These are phyloP conservation scores for Griposia aprilina DNA, from an alignment of 2,888 invertebrate genomes.

Conservation along the genomic window DNA sequence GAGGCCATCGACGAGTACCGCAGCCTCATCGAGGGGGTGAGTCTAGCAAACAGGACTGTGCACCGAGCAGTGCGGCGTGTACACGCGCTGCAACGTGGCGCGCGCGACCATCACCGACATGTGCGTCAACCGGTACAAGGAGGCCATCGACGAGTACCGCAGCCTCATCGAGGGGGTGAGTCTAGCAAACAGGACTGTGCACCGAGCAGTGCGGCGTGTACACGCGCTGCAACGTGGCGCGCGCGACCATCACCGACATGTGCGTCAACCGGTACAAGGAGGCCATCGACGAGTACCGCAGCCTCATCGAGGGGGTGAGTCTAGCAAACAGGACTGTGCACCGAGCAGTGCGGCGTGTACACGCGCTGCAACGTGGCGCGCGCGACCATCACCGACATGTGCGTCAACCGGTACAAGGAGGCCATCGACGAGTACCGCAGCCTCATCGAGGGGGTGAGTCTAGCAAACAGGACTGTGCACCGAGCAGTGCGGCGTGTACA, in stretches of 20 bases:
- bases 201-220: constrained; percentile 96
- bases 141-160: constrained; percentile 96
- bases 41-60: constrained; percentile 91
- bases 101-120: constrained; percentile 97
- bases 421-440: constrained; percentile 96
- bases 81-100: constrained; percentile 97
- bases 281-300: constrained; percentile 96
- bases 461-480: constrained; percentile 92
- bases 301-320: constrained; percentile 91
- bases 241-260: constrained; percentile 97
- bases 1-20: constrained; percentile 97
- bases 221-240: constrained; percentile 96
- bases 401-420: constrained; percentile 94
- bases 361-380: constrained; percentile 97
- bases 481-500: constrained; percentile 96
- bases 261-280: constrained; percentile 94
- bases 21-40: constrained; percentile 92
- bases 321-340: constrained; percentile 91
- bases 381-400: constrained; percentile 97
- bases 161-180: constrained; percentile 92
- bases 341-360: constrained; percentile 96
- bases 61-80: constrained; percentile 96
- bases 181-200: constrained; percentile 91
- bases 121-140: constrained; percentile 94
- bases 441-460: constrained; percentile 91